Conservation (phyloP, 2,888 invertebrate species). For the Drosophila kuntzei region DNA sequence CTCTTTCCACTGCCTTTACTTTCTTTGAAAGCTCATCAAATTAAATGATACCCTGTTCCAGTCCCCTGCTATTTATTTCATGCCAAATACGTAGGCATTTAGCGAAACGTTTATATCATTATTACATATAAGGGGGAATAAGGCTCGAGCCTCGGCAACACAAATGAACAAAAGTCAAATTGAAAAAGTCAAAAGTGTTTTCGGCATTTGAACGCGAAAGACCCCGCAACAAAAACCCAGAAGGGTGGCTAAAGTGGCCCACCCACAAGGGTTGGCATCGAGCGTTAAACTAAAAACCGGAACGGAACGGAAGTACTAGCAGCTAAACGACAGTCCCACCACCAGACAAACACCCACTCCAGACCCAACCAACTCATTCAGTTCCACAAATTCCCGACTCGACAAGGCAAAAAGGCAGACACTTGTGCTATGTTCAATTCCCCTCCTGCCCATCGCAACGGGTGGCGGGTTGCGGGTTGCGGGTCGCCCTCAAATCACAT, state of each 20-base stretch:
- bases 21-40: conserved; percentile 60
- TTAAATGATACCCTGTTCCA: conserved; percentile 57
- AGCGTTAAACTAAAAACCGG: conserved; percentile 66
- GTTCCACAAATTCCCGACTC: not conserved
- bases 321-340: conserved; percentile 52
- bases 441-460: not conserved
- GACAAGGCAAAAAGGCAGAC: conserved; percentile 7
- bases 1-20: not conserved
- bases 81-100: conserved; percentile 81
- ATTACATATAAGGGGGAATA: conserved; percentile 66
- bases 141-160: conserved; percentile 3
- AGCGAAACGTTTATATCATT: conserved; percentile 84
- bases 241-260: conserved; percentile 59
- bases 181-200: conserved; percentile 77
- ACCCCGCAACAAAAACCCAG: conserved; percentile 32
- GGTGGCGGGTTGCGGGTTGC: conserved; percentile 12
- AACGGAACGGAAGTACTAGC: conserved; percentile 76
- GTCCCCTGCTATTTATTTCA: conserved; percentile 20
- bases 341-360: conserved; percentile 21
- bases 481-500: conserved; percentile 69
- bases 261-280: conserved; percentile 48
- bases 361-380: conserved; percentile 18
- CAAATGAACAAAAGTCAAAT: conserved; percentile 69
- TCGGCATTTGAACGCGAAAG: conserved; percentile 28
- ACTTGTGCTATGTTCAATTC: conserved; percentile 30